Evolutionary conservation across 1,140 invertebrate genomes (phyloP).

Genomic region (Drosophila rufa): DNA sequence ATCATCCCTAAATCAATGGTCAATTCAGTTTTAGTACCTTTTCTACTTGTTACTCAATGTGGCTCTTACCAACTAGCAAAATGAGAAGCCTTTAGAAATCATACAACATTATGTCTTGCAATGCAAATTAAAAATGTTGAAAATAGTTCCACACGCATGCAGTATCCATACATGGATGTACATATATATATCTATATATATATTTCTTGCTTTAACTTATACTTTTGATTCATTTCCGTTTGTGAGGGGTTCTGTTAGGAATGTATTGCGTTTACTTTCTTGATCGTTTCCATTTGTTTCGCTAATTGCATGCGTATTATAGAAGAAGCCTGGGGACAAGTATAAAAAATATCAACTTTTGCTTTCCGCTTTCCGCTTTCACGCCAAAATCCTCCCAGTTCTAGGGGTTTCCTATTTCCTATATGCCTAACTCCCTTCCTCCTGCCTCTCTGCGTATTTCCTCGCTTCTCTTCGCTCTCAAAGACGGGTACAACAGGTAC

Average conservation of each 20-base stretch:
- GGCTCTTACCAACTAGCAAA: slow-evolving; percentile 57
- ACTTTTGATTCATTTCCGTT: slow-evolving; percentile 73
- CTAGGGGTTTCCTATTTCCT: slow-evolving; percentile 9
- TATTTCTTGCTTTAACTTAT: slow-evolving; percentile 35
- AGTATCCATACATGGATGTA: slow-evolving; percentile 28
- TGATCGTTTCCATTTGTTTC: slow-evolving; percentile 38
- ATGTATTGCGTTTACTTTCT: slow-evolving; percentile 51
- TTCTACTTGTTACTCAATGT: slow-evolving; percentile 49
- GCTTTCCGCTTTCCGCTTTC: slow-evolving; percentile 18
- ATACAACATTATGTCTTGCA: slow-evolving; percentile 37
- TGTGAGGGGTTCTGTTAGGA: slow-evolving; percentile 67
- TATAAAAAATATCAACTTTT: slow-evolving; percentile 81
- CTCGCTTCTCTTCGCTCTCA: slow-evolving; percentile 45
- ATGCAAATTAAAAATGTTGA: slow-evolving; percentile 49
- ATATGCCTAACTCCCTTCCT: slow-evolving; percentile 25
- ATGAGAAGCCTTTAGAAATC: slow-evolving; percentile 39
- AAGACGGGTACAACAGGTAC: slow-evolving; percentile 85
- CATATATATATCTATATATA: slow-evolving; percentile 26
- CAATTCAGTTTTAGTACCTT: slow-evolving; percentile 60
- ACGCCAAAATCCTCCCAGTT: slow-evolving; percentile 41
- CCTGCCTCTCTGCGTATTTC: slow-evolving; percentile 29
- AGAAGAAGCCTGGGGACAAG: slow-evolving; percentile 65
- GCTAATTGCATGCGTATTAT: slow-evolving; percentile 34
- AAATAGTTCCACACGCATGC: slow-evolving; percentile 40
- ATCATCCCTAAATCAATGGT: slow-evolving; percentile 53